Evolutionary conservation across 2,888 invertebrate genomes (phyloP), one percentile per base, ranked within the genome.

Genomic region (Yponomeuta cagnagella): DNA sequence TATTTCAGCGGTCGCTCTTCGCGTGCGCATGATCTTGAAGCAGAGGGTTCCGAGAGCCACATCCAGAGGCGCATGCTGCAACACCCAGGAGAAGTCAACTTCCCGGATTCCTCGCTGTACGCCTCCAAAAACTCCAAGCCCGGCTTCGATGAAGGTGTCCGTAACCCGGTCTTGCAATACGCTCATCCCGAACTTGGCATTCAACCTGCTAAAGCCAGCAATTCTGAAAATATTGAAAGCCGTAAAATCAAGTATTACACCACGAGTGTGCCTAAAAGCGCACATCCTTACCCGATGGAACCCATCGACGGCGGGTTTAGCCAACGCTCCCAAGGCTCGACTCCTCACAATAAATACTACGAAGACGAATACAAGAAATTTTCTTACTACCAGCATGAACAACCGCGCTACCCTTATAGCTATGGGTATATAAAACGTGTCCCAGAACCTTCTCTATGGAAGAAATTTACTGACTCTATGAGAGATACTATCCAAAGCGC

Each of bases 181-280:
- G 96, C 96, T 0, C 96, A 96, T 80, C 96, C 96, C 0, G 96
- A 96, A 77, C 84, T 96, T 6, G 96, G 96, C 15, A 94, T 96
- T 0, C 96, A 96, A 80, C 95, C 96, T 0, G 96, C 96, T 0
- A 95, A 95, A 83, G 92, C 92, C 2, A 91, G 89, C 71, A 86
- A 85, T 73, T 79, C 84, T 23, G 88, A 89, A 23, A 83, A 81
- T 76, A 77, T 84, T 76, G 79, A 85, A 30, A 82, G 83, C 67
- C 82, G 87, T 48, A 91, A 89, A 82, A 78, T 92, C 0, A 89
- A 91, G 75, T 93, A 93, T 76, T 93, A 93, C 76, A 85, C 89
- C 1, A 89, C 89, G 68, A 92, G 86, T 75, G 88, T 91, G 30
- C 93, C 91, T 0, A 92, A 93, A 79, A 93, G 93, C 72, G 93